Conservation (phyloP, 1,140 invertebrate genomes). For the Mycetomoellerius zeteki region DNA sequence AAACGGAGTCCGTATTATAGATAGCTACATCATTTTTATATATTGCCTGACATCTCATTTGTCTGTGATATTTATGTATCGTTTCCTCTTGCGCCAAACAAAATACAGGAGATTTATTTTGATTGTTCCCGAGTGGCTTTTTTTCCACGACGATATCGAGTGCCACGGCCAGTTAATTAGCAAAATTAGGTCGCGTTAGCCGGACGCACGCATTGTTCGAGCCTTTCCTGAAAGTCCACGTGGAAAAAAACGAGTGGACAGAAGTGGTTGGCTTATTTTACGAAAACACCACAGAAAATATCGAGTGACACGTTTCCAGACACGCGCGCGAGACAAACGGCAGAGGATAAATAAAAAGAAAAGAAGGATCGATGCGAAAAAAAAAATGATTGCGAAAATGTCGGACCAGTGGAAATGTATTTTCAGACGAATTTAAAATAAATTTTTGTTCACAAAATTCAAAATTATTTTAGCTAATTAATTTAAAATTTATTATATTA, state of each 20-base stretch:
- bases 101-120: constrained; percentile 18
- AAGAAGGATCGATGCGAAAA: not conserved
- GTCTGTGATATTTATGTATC: not conserved
- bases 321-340: not conserved
- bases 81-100: not conserved
- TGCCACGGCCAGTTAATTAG: constrained; percentile 42
- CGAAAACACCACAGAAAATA: constrained; percentile 10
- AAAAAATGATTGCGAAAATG: not conserved
- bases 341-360: not conserved
- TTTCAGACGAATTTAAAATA: not conserved
- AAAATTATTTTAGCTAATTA: not conserved
- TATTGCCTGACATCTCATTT: not conserved
- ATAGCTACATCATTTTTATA: not conserved
- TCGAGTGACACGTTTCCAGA: not conserved
- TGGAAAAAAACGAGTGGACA: not conserved
- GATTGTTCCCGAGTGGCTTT: not conserved
- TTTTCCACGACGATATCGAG: not conserved
- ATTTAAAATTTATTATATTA: not conserved
- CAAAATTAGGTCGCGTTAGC: constrained; percentile 49
- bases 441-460: not conserved
- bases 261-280: not conserved
- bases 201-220: not conserved
- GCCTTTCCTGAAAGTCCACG: not conserved
- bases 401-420: too few species aligned
- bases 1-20: not conserved